These are phyloP conservation scores for Nomada fucata DNA, from an alignment of 2,888 invertebrate species.

Conservation along the genomic window DNA sequence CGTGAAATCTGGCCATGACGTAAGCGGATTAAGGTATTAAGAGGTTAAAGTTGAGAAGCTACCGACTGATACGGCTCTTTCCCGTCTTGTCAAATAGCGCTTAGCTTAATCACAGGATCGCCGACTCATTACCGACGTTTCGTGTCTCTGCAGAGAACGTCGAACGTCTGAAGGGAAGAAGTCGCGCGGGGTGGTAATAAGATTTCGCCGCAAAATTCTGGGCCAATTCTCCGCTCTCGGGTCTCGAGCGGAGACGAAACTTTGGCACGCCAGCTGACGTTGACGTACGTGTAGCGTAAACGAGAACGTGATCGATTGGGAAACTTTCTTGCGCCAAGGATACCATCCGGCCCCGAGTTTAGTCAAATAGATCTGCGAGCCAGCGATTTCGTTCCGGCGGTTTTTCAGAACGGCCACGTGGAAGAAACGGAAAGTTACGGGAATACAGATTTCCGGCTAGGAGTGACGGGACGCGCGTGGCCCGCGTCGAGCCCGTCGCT, in stretches of 20 bases:
- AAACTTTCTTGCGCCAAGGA: conserved; percentile 63
- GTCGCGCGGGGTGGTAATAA: conserved; percentile 25
- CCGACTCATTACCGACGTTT: conserved; percentile 37
- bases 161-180: conserved; percentile 20
- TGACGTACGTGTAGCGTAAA: conserved; percentile 61
- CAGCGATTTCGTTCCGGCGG: neutral
- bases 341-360: conserved; percentile 37
- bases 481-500: neutral
- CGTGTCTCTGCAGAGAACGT: neutral
- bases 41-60: conserved; percentile 69
- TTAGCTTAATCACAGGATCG: conserved; percentile 51
- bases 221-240: neutral
- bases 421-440: too few relatives aligned
- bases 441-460: too few relatives aligned
- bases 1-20: conserved; percentile 68
- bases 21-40: conserved; percentile 70
- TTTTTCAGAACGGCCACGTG: too few relatives aligned
- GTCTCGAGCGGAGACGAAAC: conserved; percentile 44
- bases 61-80: conserved; percentile 55
- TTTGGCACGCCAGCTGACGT: conserved; percentile 53
- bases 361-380: conserved; percentile 20
- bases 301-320: conserved; percentile 71
- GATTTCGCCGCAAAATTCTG: conserved; percentile 25
- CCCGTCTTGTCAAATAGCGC: conserved; percentile 48
- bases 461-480: too few relatives aligned